Base-by-base conservation (phyloP, 2,113 vertebrate genomes). In the Thalassarche chlororhynchos region DNA sequence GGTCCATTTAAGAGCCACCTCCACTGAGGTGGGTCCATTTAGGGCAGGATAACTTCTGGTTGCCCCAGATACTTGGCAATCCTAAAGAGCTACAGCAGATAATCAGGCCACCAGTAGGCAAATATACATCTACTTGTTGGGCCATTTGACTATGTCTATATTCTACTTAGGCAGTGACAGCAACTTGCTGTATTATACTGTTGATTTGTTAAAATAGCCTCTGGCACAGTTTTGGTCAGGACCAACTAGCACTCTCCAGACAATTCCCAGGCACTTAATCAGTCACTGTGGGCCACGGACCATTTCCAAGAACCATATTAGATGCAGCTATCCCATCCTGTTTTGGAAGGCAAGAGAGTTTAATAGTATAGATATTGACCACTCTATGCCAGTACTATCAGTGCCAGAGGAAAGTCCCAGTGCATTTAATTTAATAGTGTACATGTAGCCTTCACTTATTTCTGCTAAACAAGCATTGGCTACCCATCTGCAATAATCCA, bases 271-370 rank as follows among this genome's bases (percentile, higher is more conserved):
- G 36, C 34, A 62, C 6, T 44, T 62, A 29, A 29, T 20, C 14
- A 44, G 18, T 24, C 12, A 71, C 19, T 6, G 8, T 1, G 0
- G 4, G 8, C 31, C 12, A 90, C 0, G 0, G 36, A 24, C 9
- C 21, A 46, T 46, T 95, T 86, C 57, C 28, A 51, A 49, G 42
- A 62, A 61, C 3, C 2, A 7, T 10, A 25, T 46, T 55, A n/a
- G n/a, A 47, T 65, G 26, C 8, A 60, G 17, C 10, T 15, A 61
- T 47, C 15, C 9, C 17, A 61, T 47, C 15, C 9, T 42, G 3
- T 38, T 91, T 47, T 89, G 32, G 54, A 87, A 87, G 11, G 10
- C 14, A 84, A 38, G 14, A 52, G 16, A 46, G 10, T 57, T 91
- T 89, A n/a, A 65, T 3, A 70, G 31, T 17, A 12, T 15, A 32